Conservation (phyloP, 2,797 vertebrate genomes). For the Microchirus variegatus region DNA sequence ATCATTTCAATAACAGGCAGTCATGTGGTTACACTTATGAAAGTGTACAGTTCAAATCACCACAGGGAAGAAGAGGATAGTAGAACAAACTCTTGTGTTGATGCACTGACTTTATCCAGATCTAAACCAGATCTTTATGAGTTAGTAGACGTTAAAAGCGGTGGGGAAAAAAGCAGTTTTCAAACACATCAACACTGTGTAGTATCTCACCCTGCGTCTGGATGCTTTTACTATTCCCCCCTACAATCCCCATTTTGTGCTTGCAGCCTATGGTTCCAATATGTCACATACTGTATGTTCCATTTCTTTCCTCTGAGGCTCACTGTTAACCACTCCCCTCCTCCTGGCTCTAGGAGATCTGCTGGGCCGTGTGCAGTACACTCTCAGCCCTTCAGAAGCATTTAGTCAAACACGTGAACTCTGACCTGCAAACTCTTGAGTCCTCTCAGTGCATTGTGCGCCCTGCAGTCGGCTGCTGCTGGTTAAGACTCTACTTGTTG, state of each 20-base stretch:
- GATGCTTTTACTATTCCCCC: neutral
- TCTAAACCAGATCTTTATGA: no score
- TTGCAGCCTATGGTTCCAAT: constrained; percentile 20
- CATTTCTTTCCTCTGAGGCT: constrained; percentile 35
- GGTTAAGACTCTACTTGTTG: constrained; percentile 17
- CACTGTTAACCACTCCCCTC: constrained; percentile 3
- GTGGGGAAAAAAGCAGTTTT: no score
- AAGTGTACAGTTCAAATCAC: no score
- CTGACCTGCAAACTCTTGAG: constrained; percentile 29
- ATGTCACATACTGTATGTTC: constrained; percentile 18
- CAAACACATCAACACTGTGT: no score
- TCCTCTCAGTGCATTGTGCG: constrained; percentile 9
- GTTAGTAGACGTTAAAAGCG: no score
- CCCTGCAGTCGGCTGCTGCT: constrained; percentile 14
- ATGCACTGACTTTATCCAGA: no score
- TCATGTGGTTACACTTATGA: no score
- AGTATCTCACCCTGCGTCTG: neutral
- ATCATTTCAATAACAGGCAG: no score
- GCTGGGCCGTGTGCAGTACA: constrained; percentile 27
- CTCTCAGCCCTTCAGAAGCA: constrained; percentile 24
- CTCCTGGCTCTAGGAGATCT: no score
- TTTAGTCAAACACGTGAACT: constrained; percentile 38
- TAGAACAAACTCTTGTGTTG: no score
- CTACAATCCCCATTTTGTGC: constrained; percentile 4
- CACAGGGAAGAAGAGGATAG: no score